Evolutionary conservation across 1,140 invertebrate species (phyloP).

Genomic region (Apolygus lucorum): DNA sequence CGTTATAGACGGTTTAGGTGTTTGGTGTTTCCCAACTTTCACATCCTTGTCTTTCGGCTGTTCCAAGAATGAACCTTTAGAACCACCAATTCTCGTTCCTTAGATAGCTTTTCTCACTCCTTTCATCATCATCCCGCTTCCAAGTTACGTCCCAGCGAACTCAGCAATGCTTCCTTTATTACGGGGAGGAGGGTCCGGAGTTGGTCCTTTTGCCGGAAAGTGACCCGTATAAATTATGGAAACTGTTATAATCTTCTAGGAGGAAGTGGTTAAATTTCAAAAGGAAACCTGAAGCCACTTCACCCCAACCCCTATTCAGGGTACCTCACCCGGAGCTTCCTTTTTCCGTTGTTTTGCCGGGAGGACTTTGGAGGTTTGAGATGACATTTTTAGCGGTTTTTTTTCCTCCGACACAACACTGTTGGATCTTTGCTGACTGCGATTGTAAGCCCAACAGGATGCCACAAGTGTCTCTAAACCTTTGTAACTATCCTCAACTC

Average conservation of each 20-base stretch:
- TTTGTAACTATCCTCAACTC: no score
- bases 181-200: background rate
- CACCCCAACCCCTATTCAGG: background rate
- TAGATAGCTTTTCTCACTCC: no score
- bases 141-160: background rate
- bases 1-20: no score
- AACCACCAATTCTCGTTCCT: no score
- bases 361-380: background rate
- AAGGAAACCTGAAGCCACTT: conserved; percentile 2
- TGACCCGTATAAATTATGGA: conserved; percentile 11
- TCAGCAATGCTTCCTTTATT: conserved; percentile 2
- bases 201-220: background rate
- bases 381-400: no score
- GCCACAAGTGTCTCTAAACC: background rate
- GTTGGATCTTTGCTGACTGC: no score
- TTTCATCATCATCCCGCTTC: no score
- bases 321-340: background rate
- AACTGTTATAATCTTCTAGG: conserved; percentile 9
- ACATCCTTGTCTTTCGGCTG: no score
- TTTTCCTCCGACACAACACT: no score
- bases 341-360: background rate
- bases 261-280: conserved; percentile 8
- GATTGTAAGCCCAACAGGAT: background rate
- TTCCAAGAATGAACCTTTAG: no score
- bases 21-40: no score